A percentile compares a stretch with the other conserved stretches of the same genome.
Evolutionary conservation across 2,113 vertebrate species (phyloP).

Genomic region (Heterotis niloticus): DNA sequence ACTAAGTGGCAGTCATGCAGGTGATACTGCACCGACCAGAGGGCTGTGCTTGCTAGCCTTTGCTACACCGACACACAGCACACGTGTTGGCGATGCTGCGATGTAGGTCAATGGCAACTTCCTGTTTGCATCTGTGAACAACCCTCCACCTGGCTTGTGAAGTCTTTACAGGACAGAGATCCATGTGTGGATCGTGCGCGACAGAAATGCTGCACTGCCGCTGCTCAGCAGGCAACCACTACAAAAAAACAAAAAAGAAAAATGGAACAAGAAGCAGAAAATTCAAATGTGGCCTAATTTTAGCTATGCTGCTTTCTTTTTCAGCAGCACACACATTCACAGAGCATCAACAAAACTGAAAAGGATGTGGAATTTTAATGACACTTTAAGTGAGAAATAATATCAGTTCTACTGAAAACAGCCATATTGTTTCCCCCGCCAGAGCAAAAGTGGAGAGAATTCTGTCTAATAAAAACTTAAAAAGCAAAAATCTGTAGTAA

Average conservation of each 20-base stretch:
- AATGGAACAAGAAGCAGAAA: too few species aligned
- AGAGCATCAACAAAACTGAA: neutral
- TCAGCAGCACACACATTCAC: neutral
- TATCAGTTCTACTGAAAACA: neutral
- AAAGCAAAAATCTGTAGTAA: too few species aligned
- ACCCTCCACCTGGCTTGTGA: conserved; percentile 46
- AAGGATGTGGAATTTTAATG: neutral
- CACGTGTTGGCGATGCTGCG: conserved; percentile 34
- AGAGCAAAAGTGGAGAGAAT: too few species aligned
- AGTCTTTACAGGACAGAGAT: conserved; percentile 20
- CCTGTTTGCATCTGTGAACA: conserved; percentile 52
- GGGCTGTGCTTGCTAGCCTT: too few species aligned
- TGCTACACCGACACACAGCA: too few species aligned
- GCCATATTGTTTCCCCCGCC: too few species aligned
- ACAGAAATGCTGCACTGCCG: neutral
- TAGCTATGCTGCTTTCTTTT: neutral
- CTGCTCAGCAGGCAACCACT: too few species aligned
- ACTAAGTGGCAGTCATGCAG: too few species aligned
- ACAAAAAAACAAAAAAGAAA: too few species aligned
- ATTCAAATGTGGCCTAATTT: too few species aligned
- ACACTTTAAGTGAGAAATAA: neutral
- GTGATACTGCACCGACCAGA: neutral
- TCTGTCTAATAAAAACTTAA: too few species aligned
- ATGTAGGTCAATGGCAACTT: conserved; percentile 68
- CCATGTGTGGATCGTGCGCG: too few species aligned